Percentiles rank a stretch among this genome's conserved stretches.
Evolutionary conservation across 2,888 invertebrate genomes (phyloP).

Genomic region (Odontomyia ornata): DNA sequence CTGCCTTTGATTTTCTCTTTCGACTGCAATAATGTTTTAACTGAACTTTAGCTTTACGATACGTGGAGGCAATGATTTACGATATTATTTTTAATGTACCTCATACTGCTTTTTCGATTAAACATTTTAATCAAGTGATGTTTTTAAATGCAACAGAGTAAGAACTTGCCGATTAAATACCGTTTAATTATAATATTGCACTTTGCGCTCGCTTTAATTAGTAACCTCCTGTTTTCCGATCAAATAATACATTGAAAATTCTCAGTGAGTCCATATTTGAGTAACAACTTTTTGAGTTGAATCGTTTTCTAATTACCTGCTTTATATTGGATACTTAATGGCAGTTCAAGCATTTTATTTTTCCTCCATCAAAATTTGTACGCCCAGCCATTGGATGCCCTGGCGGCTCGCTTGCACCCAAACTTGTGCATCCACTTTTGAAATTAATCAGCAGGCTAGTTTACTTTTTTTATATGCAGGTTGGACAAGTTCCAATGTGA

Average conservation of each 20-base stretch:
- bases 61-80: too few relatives aligned
- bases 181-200: slow-evolving; percentile 6
- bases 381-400: not conserved
- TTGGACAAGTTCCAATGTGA: slow-evolving; percentile 10
- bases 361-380: not conserved
- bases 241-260: slow-evolving; percentile 30
- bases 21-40: too few relatives aligned
- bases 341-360: not conserved
- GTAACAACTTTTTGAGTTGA: slow-evolving; percentile 27
- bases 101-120: too few relatives aligned
- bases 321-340: not conserved
- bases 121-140: not conserved
- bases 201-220: not conserved
- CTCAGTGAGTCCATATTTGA: slow-evolving; percentile 31
- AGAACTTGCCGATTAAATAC: slow-evolving; percentile 7
- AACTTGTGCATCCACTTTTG: not conserved
- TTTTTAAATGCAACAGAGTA: not conserved
- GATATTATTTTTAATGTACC: too few relatives aligned
- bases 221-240: not conserved
- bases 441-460: slow-evolving; percentile 39
- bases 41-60: too few relatives aligned
- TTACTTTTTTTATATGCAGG: slow-evolving; percentile 9
- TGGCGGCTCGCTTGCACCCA: not conserved
- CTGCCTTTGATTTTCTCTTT: too few relatives aligned
- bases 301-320: slow-evolving; percentile 14